phyloP scores from a whole-genome alignment of 2,797 vertebrate genomes.

The Lagocephalus sceleratus region DNA sequence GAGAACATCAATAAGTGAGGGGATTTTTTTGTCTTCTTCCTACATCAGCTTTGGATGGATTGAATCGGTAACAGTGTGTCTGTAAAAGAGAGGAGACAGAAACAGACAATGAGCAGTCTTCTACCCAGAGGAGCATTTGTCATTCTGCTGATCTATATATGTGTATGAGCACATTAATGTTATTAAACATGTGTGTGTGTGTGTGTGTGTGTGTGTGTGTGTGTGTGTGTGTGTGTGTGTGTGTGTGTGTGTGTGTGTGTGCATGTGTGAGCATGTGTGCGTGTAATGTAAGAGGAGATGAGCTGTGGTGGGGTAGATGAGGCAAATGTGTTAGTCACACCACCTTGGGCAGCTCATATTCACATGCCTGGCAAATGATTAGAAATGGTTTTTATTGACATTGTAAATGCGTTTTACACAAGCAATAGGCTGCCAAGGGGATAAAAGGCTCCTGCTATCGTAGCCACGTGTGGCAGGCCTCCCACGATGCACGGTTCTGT shows the following conservation, averaged over 20 bases:
- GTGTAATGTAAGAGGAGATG: background rate
- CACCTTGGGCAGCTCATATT: conserved; percentile 60
- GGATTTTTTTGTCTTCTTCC: conserved; percentile 46
- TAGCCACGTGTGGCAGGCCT: conserved; percentile 61
- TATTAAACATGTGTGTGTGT: conserved; percentile 3
- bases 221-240: conserved; percentile 10
- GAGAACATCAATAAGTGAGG: conserved; percentile 60
- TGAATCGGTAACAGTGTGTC: conserved; percentile 56
- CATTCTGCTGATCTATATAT: conserved; percentile 16
- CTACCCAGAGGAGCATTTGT: conserved; percentile 27
- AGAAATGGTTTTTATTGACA: conserved; percentile 78
- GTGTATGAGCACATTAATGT: conserved; percentile 24
- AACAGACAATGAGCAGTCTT: conserved; percentile 29
- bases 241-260: background rate
- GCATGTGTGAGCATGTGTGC: conserved; percentile 7
- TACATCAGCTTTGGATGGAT: conserved; percentile 49
- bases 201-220: conserved; percentile 9
- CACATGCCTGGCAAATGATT: conserved; percentile 68
- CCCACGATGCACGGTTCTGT: conserved; percentile 44
- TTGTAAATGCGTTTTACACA: conserved; percentile 74
- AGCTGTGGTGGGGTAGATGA: conserved; percentile 35
- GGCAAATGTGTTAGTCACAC: conserved; percentile 56
- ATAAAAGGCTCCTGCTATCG: conserved; percentile 65
- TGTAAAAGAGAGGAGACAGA: conserved; percentile 48
- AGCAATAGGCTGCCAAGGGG: conserved; percentile 62